Conservation (phyloP, 37 sponge, comb jelly and placozoan genomes). For the Petrosia ficiformis region DNA sequence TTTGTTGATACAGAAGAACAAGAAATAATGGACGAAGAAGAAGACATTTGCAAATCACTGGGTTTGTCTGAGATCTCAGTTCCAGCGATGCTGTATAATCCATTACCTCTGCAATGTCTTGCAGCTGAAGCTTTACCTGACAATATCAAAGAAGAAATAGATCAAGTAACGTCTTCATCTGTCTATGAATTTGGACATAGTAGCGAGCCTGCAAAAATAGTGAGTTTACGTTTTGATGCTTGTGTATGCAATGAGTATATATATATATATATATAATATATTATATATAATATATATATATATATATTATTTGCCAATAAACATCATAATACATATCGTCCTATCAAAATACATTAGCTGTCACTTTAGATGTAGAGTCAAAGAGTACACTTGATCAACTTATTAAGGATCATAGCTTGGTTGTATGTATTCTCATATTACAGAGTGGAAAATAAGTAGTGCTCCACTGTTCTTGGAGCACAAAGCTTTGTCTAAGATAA, state of each 20-base stretch:
- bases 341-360: constrained; percentile 53
- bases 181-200: background rate
- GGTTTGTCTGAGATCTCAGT: background rate
- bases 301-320: too few relatives aligned
- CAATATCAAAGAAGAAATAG: constrained; percentile 20
- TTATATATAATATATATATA: too few relatives aligned
- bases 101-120: constrained; percentile 53
- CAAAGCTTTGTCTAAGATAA: too few relatives aligned
- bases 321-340: too few relatives aligned
- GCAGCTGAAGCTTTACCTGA: constrained; percentile 37
- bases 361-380: constrained; percentile 35
- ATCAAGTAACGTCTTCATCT: background rate
- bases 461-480: too few relatives aligned
- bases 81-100: constrained; percentile 1
- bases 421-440: too few relatives aligned
- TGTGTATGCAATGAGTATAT: too few relatives aligned
- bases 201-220: background rate
- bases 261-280: too few relatives aligned
- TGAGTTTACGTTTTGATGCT: background rate
- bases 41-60: background rate
- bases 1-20: background rate
- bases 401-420: constrained; percentile 66
- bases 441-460: too few relatives aligned
- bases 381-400: constrained; percentile 25
- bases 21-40: background rate